These are phyloP conservation scores for Halcyon badia DNA, from an alignment of 2,797 vertebrate genomes.

Conservation along the genomic window DNA sequence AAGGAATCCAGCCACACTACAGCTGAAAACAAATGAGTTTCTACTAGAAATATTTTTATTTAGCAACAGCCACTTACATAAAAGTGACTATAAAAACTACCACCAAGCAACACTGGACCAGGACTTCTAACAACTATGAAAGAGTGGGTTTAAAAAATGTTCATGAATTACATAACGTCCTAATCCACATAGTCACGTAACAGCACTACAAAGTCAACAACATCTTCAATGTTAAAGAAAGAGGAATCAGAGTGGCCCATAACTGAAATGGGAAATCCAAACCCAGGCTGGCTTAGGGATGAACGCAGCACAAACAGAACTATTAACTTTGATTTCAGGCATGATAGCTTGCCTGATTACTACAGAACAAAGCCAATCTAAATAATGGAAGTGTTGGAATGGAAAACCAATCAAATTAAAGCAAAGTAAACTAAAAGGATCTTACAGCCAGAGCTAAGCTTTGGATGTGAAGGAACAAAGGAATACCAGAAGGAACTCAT, in stretches of 20 bases:
- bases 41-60: neutral
- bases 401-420: constrained; percentile 31
- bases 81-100: neutral
- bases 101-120: neutral
- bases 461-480: constrained; percentile 6
- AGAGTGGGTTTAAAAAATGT: neutral
- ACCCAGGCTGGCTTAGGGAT: neutral
- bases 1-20: neutral
- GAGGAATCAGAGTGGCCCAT: neutral
- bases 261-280: constrained; percentile 35
- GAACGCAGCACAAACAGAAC: constrained; percentile 42
- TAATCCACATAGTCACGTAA: neutral
- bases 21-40: neutral
- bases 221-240: neutral
- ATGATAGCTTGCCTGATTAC: neutral
- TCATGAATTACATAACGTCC: neutral
- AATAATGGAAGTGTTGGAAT: constrained; percentile 41
- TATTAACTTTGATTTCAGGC: constrained; percentile 17
- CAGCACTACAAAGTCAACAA: constrained; percentile 42
- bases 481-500: neutral
- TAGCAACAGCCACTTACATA: constrained; percentile 9
- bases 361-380: neutral
- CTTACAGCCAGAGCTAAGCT: neutral
- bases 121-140: neutral
- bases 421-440: neutral